A percentile compares a stretch with the other conserved stretches of the same genome.
Evolutionary conservation across 2,113 vertebrate species (phyloP).

Genomic region (Mola mola): DNA sequence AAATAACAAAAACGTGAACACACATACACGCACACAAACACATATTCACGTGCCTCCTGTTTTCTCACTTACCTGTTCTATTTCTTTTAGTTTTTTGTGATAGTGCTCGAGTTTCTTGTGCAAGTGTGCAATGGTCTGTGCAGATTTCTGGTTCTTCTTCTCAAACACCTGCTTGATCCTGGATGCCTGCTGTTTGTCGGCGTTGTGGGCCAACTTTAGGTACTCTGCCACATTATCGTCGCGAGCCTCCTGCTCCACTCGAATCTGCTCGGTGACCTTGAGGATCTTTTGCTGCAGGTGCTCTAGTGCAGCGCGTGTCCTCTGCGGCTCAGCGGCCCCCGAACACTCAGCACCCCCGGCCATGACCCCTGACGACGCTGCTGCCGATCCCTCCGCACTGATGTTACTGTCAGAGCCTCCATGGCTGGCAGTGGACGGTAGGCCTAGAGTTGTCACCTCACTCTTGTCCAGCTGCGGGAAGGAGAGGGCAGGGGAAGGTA

Average conservation of each 20-base stretch:
- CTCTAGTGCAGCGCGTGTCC: conserved; percentile 92
- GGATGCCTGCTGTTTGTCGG: conserved; percentile 94
- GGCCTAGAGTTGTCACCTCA: conserved; percentile 84
- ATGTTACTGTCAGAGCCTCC: conserved; percentile 89
- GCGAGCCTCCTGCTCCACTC: conserved; percentile 96
- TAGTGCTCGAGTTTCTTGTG: conserved; percentile 98
- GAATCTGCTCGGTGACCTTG: conserved; percentile 98
- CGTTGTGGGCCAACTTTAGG: conserved; percentile 97
- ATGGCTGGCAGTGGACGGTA: conserved; percentile 85
- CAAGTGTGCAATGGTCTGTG: conserved; percentile 95
- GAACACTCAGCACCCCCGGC: conserved; percentile 69
- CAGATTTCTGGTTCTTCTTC: conserved; percentile 99
- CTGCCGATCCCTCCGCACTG: conserved; percentile 83
- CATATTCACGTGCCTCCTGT: background rate
- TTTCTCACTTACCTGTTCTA: conserved; percentile 86
- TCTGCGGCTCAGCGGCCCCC: conserved; percentile 87
- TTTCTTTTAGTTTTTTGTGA: conserved; percentile 95
- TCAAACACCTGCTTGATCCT: conserved; percentile 99
- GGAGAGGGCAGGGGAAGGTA: conserved; percentile 6
- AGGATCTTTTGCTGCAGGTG: conserved; percentile 99
- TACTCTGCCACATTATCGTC: conserved; percentile 99
- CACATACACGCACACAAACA: too few species aligned
- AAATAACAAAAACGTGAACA: too few species aligned
- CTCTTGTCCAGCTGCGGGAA: conserved; percentile 91
- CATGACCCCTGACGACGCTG: conserved; percentile 68